Base-by-base conservation (phyloP, 2,113 vertebrate species). In the Otolemur garnettii region DNA sequence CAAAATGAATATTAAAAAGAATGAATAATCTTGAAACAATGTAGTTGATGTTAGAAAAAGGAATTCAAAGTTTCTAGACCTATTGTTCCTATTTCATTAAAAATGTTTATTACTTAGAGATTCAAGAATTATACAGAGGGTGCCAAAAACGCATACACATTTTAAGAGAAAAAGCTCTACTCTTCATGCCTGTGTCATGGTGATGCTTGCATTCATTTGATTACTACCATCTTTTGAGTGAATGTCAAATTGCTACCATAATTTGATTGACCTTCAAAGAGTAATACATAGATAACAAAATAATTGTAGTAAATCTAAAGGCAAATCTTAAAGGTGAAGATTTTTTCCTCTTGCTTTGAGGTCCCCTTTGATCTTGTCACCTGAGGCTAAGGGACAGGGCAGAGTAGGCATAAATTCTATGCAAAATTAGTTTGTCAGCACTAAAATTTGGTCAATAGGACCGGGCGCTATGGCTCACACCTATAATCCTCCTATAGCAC, bases 21-120 rank as follows among this genome's bases (percentile, higher is more conserved):
- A 77, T 50, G 26, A 50, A 28, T 33, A 81, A 42, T 80, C n/a
- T 30, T 91, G 18, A 62, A 81, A 68, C 92, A 81, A 53, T 22
- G 22, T 68, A 79, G 42, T 50, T 74, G 30, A 60, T 83, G 10
- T 75, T 91, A 82, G 45, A 55, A 79, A 93, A 60, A 12, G 50
- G 21, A 78, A 66, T 64, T 28, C 21, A 50, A 4, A 64, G 53
- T 35, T 74, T 77, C 59, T 90, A 82, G 24, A 92, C 50, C 24
- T 86, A n/a, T 66, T 89, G 24, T 72, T 83, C 28, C 64, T 91
- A 86, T 60, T 81, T 94, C 26, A 21, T 42, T n/a, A 50, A 75
- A 81, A 93, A 53, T 62, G 26, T 30, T 94, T 42, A 30, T 84
- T 90, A 62, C 75, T 68, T 68, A 80, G 24, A 81, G 59, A 87